A percentile compares a stretch with the other conserved stretches of the same genome.
Evolutionary conservation across 2,113 vertebrate genomes (phyloP).

Genomic region (Platichthys stellatus): DNA sequence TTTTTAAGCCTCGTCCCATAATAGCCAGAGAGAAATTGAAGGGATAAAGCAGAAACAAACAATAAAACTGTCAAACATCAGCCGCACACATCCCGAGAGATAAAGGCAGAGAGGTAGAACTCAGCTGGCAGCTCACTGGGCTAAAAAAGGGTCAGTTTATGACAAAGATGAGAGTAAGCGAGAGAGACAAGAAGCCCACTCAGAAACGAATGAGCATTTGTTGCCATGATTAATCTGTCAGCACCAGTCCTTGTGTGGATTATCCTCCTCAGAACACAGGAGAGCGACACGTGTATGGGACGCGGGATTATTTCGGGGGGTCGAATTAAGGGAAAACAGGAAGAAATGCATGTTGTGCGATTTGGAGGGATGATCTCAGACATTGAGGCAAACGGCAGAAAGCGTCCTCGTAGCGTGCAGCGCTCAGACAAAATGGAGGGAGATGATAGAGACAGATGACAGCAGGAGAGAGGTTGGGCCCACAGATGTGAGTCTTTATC

Average conservation of each 20-base stretch:
- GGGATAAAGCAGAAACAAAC: slow-evolving; percentile 39
- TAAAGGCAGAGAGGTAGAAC: slow-evolving; percentile 29
- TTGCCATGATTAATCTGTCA: slow-evolving; percentile 70
- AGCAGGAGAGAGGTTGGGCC: slow-evolving; percentile 25
- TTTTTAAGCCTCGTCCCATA: slow-evolving; percentile 45
- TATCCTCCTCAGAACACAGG: slow-evolving; percentile 63
- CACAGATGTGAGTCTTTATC: slow-evolving; percentile 17
- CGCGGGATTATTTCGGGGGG: slow-evolving; percentile 48
- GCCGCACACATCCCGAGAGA: slow-evolving; percentile 26
- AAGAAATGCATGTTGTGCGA: slow-evolving; percentile 1
- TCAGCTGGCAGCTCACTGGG: not conserved
- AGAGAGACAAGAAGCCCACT: slow-evolving; percentile 67
- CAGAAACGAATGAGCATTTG: slow-evolving; percentile 67
- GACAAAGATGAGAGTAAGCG: slow-evolving; percentile 40
- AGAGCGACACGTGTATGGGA: slow-evolving; percentile 53
- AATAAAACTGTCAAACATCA: slow-evolving; percentile 52
- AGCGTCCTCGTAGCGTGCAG: not conserved
- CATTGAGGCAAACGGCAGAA: not conserved
- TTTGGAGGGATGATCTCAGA: slow-evolving; percentile 6
- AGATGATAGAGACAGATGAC: slow-evolving; percentile 38
- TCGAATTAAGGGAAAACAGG: not conserved
- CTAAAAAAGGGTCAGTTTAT: slow-evolving; percentile 8
- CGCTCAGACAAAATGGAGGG: too few relatives aligned
- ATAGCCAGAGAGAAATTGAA: slow-evolving; percentile 38
- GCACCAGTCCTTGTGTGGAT: slow-evolving; percentile 58